phyloP scores from a whole-genome alignment of 2,888 invertebrate species.

The Actias luna region DNA sequence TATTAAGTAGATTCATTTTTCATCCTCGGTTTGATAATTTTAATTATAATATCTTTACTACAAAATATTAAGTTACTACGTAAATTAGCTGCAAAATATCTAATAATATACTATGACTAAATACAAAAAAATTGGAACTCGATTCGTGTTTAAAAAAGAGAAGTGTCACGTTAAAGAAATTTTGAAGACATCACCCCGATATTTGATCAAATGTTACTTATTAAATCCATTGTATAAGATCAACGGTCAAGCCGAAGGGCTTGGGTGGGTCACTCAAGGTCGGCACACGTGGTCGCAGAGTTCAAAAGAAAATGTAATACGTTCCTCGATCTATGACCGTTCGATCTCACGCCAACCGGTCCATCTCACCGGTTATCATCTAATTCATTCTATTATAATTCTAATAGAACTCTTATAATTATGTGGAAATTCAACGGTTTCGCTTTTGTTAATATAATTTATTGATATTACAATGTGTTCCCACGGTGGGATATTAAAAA shows the following conservation, averaged over 20 bases:
- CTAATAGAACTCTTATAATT: constrained; percentile 47
- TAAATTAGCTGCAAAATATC: too few species aligned
- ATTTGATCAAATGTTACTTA: not conserved
- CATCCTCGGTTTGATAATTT: too few species aligned
- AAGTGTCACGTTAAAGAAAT: not conserved
- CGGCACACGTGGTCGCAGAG: constrained; percentile 43
- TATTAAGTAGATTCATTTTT: too few species aligned
- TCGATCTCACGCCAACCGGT: constrained; percentile 63
- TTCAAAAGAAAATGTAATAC: constrained; percentile 32
- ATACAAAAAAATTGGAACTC: not conserved
- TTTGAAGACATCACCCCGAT: not conserved
- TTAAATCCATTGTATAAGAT: constrained; percentile 39
- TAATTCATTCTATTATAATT: constrained; percentile 63
- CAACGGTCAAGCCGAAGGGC: constrained; percentile 66
- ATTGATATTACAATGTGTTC: constrained; percentile 31
- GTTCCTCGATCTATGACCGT: constrained; percentile 58
- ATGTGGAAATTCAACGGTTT: constrained; percentile 47
- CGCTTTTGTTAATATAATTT: constrained; percentile 33
- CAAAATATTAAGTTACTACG: too few species aligned
- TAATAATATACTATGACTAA: not conserved
- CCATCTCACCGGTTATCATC: constrained; percentile 46
- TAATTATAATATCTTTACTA: too few species aligned
- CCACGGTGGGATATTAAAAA: constrained; percentile 31
- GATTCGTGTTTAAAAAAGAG: not conserved
- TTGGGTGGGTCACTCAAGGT: constrained; percentile 52